Conservation (phyloP, 2,888 invertebrate genomes). For the Perithous albicinctus region DNA sequence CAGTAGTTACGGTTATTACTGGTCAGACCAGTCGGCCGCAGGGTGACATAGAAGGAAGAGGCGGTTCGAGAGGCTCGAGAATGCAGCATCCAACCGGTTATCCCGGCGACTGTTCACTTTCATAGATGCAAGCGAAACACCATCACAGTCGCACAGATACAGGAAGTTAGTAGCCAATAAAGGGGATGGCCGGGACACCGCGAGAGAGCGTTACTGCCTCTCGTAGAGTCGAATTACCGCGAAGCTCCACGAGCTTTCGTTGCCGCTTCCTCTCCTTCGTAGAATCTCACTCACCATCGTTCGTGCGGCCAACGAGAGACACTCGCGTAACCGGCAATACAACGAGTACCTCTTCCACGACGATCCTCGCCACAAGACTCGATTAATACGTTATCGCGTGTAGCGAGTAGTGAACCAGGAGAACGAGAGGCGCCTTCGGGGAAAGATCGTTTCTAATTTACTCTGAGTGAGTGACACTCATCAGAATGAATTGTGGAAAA, state of each 20-base stretch:
- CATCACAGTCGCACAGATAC: conserved; percentile 4
- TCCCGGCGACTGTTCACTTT: conserved; percentile 32
- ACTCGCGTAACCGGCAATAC: background rate
- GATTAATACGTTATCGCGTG: conserved; percentile 75
- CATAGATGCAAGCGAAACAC: conserved; percentile 1
- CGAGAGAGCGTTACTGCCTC: conserved; percentile 73
- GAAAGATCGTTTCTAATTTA: conserved; percentile 32
- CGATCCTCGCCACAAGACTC: conserved; percentile 51
- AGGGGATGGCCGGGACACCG: conserved; percentile 67
- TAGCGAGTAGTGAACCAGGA: background rate
- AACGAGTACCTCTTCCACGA: conserved; percentile 22
- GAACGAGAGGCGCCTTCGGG: conserved; percentile 1
- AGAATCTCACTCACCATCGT: background rate
- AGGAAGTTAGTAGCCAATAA: conserved; percentile 79
- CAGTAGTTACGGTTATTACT: conserved; percentile 79
- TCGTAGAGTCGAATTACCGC: conserved; percentile 73
- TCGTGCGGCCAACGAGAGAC: background rate
- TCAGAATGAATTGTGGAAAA: conserved; percentile 1
- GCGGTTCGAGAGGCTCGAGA: conserved; percentile 73
- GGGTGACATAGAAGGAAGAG: conserved; percentile 75
- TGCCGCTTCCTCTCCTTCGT: conserved; percentile 48
- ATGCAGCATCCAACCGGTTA: conserved; percentile 41
- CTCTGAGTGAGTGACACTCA: background rate
- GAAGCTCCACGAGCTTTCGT: conserved; percentile 55
- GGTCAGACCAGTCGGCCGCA: conserved; percentile 70